Evolutionary conservation across 37 sponge, comb jelly and placozoan species (phyloP).

Genomic region (Geodia barretti): DNA sequence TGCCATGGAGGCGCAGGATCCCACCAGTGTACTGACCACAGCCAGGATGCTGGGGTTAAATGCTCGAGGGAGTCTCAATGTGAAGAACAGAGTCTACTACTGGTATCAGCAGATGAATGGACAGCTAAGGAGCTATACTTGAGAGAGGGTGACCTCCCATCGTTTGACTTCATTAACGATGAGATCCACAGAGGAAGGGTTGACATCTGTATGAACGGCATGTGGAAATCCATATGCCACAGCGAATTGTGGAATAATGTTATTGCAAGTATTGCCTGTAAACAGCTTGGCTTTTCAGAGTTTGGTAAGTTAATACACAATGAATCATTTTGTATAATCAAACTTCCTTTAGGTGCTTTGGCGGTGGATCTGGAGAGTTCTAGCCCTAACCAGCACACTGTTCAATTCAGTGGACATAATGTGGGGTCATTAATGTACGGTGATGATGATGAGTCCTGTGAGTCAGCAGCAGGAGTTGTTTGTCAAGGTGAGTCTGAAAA

Average conservation of each 20-base stretch:
- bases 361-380: not conserved
- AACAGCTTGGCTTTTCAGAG: conserved; percentile 40
- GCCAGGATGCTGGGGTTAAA: conserved; percentile 44
- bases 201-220: conserved; percentile 36
- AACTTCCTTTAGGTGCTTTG: not conserved
- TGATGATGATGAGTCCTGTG: conserved; percentile 3
- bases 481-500: too few species aligned
- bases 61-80: conserved; percentile 8
- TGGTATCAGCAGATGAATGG: not conserved
- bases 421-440: not conserved
- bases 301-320: conserved; percentile 23
- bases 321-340: too few species aligned
- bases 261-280: conserved; percentile 36
- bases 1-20: conserved; percentile 21
- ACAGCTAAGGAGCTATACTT: not conserved
- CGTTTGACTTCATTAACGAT: conserved; percentile 19
- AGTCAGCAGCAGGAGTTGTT: not conserved
- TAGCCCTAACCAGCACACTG: not conserved
- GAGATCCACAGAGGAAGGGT: conserved; percentile 43
- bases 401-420: not conserved
- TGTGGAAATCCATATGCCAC: conserved; percentile 31
- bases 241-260: conserved; percentile 33
- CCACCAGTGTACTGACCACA: conserved; percentile 29
- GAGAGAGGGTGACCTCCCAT: not conserved
- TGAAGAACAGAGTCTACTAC: not conserved